A percentile compares a stretch with the other conserved stretches of the same genome.
Conservation (phyloP, 2,113 vertebrate genomes). For the Pao palembangensis region DNA sequence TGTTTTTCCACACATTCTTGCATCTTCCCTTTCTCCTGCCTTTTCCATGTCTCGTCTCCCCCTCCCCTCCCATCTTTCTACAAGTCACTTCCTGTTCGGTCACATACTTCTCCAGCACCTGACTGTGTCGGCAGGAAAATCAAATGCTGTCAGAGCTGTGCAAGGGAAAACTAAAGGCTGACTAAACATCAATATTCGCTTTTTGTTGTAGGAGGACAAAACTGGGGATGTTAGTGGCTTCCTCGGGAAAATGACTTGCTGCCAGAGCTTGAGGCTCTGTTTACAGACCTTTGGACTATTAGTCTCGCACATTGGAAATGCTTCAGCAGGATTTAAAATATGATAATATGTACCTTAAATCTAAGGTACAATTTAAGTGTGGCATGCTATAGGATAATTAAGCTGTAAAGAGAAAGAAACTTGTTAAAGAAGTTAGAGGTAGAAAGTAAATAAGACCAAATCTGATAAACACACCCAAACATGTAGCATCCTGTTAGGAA, state of each 20-base stretch:
- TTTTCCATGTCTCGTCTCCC: not conserved
- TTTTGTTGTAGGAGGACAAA: too few species aligned
- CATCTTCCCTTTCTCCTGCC: slow-evolving; percentile 1
- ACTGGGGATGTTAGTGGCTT: not conserved
- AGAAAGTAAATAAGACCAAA: too few species aligned
- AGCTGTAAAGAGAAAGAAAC: too few species aligned
- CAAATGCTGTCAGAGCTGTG: slow-evolving; percentile 45
- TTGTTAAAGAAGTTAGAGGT: too few species aligned
- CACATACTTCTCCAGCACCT: slow-evolving; percentile 64
- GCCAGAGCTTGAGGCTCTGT: slow-evolving; percentile 16
- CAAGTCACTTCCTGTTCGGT: slow-evolving; percentile 68
- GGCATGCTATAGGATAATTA: too few species aligned
- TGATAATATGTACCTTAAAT: too few species aligned
- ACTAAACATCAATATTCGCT: slow-evolving; percentile 16
- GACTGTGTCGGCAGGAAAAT: slow-evolving; percentile 60
- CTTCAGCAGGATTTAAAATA: too few species aligned
- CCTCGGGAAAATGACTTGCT: slow-evolving; percentile 20
- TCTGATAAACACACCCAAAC: too few species aligned
- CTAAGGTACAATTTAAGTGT: too few species aligned
- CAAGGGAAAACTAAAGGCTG: slow-evolving; percentile 37
- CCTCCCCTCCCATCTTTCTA: not conserved
- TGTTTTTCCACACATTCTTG: slow-evolving; percentile 19
- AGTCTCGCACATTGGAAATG: not conserved
- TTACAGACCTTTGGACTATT: not conserved
- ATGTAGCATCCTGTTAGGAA: too few species aligned